Evolutionary conservation across 2,888 invertebrate genomes (phyloP), one percentile per base, ranked within the genome.

Genomic region (Nebria brevicollis): DNA sequence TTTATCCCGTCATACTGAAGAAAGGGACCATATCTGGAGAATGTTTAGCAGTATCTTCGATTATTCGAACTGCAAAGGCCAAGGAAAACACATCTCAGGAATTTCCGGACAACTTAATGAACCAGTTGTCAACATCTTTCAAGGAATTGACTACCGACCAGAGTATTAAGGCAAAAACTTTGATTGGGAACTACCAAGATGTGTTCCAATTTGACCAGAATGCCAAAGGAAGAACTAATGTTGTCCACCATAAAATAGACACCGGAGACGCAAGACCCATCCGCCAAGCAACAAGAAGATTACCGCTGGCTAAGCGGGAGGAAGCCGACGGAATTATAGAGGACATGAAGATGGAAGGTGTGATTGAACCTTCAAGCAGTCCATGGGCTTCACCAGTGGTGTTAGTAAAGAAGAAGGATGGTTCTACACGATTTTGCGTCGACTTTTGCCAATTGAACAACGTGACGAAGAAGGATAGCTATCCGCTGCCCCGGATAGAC

Each of bases 361-460:
- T 54, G 15, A 75, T 75, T 20, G 75, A 54, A 75, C 20, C 54
- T 11, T 75, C 64, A 3, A 64, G 7, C 25, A 72, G 77, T 25
- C 77, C 77, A 5, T 82, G 82, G 64, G 65, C 73, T 7, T 82
- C 77, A 34, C 77, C 77, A n/a, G 77, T 84, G 41, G 73, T 73
- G 10, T 15, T 73, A 34, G 73, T 73, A 15, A 73, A 73, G 43
- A 73, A 73, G 43, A 83, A 83, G 65, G 82, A 84, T 77, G 83
- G 81, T 8, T 77, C 34, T 41, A 82, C 66, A n/a, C 73, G 82
- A 73, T 82, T 83, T 20, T 83, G 83, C 70, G 79, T 82, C 25
- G 82, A 73, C 64, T 66, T 25, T 43, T 1, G 43, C 41, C 41
- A 42, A 13, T 15, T 73, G 13, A 73, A 73, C 13, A 15, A 11